phyloP scores from a whole-genome alignment of 2,113 vertebrate species.

The Sminthopsis crassicaudata region DNA sequence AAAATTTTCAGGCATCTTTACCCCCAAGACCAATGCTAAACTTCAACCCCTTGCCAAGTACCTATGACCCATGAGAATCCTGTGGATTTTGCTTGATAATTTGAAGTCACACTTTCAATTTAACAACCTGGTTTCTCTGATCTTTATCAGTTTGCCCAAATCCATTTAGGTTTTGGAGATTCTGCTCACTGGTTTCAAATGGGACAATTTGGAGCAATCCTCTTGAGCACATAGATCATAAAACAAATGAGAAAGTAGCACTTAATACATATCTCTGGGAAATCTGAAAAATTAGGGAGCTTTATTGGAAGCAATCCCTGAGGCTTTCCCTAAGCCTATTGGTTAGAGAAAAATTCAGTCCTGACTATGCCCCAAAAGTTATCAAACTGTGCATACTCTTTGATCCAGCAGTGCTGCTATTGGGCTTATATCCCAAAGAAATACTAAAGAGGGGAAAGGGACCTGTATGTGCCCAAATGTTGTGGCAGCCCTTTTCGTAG shows the following conservation, averaged over 20 bases:
- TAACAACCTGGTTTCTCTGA: neutral
- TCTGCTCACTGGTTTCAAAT: neutral
- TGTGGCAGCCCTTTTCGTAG: too few species aligned
- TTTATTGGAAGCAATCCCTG: neutral
- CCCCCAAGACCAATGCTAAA: too few species aligned
- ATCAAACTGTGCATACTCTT: too few species aligned
- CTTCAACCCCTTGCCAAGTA: too few species aligned
- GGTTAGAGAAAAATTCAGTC: neutral
- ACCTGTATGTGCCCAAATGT: too few species aligned
- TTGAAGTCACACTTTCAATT: neutral
- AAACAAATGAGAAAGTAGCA: neutral
- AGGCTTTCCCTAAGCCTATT: neutral
- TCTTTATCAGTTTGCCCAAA: neutral
- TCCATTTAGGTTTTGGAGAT: neutral
- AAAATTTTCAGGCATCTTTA: too few species aligned
- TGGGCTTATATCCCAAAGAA: too few species aligned
- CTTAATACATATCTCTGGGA: neutral
- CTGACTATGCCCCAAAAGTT: too few species aligned
- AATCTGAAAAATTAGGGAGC: neutral
- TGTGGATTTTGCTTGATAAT: too few species aligned
- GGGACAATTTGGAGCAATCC: neutral
- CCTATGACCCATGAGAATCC: too few species aligned
- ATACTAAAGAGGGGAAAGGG: too few species aligned
- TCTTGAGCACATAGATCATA: neutral
- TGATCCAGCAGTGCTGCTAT: too few species aligned